Conservation (phyloP, 2,888 invertebrate genomes). For the Pterostichus madidus region DNA sequence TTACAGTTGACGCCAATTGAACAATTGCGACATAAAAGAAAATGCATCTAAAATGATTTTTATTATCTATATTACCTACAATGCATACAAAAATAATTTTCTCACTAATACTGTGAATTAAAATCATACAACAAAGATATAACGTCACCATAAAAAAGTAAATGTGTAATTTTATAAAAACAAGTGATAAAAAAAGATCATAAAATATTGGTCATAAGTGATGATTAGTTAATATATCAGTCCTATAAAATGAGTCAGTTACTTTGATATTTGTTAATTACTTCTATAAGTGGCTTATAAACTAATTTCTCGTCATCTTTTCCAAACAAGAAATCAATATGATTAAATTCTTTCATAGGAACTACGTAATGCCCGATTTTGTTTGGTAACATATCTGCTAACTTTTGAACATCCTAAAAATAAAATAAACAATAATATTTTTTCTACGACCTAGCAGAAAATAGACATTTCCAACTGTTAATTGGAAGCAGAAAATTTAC, state of each 20-base stretch:
- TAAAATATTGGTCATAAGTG: not conserved
- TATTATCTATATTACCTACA: not conserved
- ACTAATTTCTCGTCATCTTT: slow-evolving; percentile 82
- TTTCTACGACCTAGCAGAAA: too few relatives aligned
- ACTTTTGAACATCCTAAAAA: slow-evolving; percentile 80
- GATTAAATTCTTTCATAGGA: slow-evolving; percentile 83
- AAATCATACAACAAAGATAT: not conserved
- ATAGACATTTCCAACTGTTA: too few relatives aligned
- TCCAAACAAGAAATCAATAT: slow-evolving; percentile 86
- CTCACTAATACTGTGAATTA: not conserved
- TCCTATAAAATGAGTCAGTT: not conserved
- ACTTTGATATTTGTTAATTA: slow-evolving; percentile 54
- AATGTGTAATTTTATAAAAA: slow-evolving; percentile 12
- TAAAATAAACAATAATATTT: slow-evolving; percentile 65
- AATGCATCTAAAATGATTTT: slow-evolving; percentile 74
- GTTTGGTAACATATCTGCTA: slow-evolving; percentile 79
- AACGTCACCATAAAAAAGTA: not conserved
- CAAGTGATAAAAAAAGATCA: not conserved
- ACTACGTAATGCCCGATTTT: slow-evolving; percentile 81
- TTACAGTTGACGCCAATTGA: slow-evolving; percentile 89
- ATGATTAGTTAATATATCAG: not conserved
- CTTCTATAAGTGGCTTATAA: slow-evolving; percentile 76
- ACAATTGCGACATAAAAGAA: slow-evolving; percentile 90
- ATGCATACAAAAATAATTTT: slow-evolving; percentile 39
- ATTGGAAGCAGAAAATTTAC: too few relatives aligned